Base-by-base conservation (phyloP, 2,888 invertebrate genomes). In the Dryomyza anilis region DNA sequence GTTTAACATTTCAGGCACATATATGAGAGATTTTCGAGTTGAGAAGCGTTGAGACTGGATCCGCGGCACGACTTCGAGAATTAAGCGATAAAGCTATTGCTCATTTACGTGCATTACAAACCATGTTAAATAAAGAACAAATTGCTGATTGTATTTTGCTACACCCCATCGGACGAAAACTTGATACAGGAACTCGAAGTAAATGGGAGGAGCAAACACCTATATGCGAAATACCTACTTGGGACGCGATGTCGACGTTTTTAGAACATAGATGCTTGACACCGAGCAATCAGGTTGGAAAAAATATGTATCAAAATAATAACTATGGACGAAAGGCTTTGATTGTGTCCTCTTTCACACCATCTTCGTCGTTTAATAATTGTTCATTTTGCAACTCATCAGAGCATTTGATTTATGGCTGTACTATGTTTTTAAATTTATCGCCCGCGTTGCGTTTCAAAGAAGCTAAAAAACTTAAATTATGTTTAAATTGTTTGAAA, bases 401-500 rank as follows among this genome's bases (percentile, higher is more conserved):
- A 1, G 58, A 65, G 2, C 63, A 65, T 59, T 55, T n/a, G 3
- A 57, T 67, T 12, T 46, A 30, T 3, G 60, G 25, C 30, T 67
- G 62, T 19, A 6, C 52, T n/a, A 45, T 21, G 1, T 67, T 67
- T 46, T 29, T 7, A 2, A 62, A 30, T 52, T 30, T 66, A 27
- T 55, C 56, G 2, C 62, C 68, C 5, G 6, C 43, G 7, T 2
- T 50, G 14, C 58, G 67, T 12, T 64, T 48, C 33, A 55, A 60
- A 39, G 64, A 69, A 58, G 63, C 33, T 3, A 68, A 61, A 21
- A 61, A 21, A 12, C 21, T 67, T 29, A 33, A 63, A 1, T 30
- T 71, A 25, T 71, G 70, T 14, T 21, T 68, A 1, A 72, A 72
- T 58, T 71, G 69, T 19, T 50, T 69, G 27, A 58, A 57, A 19